Evolutionary conservation across 1,140 invertebrate species (phyloP).

Genomic region (Drosophila rhopaloa): DNA sequence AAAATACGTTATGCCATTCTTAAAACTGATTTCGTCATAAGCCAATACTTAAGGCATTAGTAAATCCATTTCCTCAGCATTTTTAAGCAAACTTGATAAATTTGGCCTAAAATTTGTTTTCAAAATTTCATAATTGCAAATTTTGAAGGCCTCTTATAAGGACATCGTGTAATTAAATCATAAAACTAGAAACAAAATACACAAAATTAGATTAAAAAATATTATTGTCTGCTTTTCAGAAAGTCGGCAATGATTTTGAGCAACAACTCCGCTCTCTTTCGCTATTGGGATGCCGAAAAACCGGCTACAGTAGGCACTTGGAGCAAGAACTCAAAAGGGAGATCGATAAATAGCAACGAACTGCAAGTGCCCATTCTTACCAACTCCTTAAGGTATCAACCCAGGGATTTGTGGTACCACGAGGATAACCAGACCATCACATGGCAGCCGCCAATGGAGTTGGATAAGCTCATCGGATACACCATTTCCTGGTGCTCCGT

Average conservation of each 20-base stretch:
- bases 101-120: too few species aligned
- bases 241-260: too few species aligned
- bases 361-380: neutral
- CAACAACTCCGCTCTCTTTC: too few species aligned
- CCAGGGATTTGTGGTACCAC: neutral
- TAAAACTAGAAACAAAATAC: neutral
- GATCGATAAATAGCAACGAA: neutral
- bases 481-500: constrained; percentile 3
- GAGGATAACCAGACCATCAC: neutral
- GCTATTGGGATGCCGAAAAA: neutral
- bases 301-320: neutral
- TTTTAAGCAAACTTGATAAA: too few species aligned
- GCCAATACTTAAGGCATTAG: too few species aligned
- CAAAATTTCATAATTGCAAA: too few species aligned
- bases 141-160: too few species aligned
- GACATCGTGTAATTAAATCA: neutral
- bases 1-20: too few species aligned
- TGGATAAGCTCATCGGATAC: neutral
- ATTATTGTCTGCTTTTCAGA: too few species aligned
- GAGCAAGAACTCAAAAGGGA: constrained; percentile 2
- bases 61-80: too few species aligned
- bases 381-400: neutral
- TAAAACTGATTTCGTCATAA: too few species aligned
- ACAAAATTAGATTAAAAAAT: too few species aligned
- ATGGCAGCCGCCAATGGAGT: constrained; percentile 3